Evolutionary conservation across 2,797 vertebrate species (phyloP).

Genomic region (Coccyzus lansbergi): DNA sequence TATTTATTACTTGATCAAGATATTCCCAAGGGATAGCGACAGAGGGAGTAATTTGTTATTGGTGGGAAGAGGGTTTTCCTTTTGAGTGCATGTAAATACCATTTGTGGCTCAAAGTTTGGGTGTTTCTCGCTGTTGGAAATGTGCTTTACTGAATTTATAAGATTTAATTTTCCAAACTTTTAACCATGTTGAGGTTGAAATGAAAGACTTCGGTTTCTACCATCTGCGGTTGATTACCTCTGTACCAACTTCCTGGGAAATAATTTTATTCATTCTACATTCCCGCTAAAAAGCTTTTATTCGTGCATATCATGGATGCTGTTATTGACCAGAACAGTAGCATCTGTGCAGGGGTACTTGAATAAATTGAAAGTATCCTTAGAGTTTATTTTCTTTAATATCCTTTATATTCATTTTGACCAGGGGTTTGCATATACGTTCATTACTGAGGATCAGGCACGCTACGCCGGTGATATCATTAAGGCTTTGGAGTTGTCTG

Average conservation of each 20-base stretch:
- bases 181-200: neutral
- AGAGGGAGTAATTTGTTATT: neutral
- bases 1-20: neutral
- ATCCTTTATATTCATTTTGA: neutral
- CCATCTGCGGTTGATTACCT: neutral
- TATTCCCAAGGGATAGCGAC: neutral
- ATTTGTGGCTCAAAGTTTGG: neutral
- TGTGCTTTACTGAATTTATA: neutral
- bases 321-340: neutral
- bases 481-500: conserved; percentile 94
- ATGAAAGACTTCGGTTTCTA: neutral
- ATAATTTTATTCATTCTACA: neutral
- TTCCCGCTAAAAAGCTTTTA: neutral
- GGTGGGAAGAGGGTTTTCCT: neutral
- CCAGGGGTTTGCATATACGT: conserved; percentile 95
- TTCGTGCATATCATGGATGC: neutral
- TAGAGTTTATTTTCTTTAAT: neutral
- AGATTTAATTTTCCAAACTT: neutral
- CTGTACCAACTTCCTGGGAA: neutral
- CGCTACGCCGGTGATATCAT: conserved; percentile 97
- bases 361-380: neutral
- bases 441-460: conserved; percentile 95
- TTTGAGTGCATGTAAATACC: neutral
- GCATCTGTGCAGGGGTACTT: neutral
- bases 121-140: neutral